Evolutionary conservation across 2,797 vertebrate genomes (phyloP).

Genomic region (Ispidina picta): DNA sequence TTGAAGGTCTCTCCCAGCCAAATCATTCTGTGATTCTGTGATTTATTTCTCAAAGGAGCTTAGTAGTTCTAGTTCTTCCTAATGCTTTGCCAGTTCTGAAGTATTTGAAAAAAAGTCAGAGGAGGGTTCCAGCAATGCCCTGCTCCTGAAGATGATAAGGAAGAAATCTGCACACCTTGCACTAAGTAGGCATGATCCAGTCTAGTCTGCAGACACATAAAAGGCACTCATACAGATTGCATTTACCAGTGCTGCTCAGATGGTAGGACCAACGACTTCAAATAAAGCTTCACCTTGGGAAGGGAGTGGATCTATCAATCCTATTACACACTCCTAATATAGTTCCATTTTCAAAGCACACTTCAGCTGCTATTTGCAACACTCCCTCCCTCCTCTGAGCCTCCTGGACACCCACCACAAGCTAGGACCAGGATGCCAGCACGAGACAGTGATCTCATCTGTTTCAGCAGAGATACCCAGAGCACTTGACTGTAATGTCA

Average conservation of each 20-base stretch:
- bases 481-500: not conserved
- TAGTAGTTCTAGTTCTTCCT: not conserved
- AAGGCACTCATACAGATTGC: rapidly evolving
- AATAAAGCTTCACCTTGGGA: not conserved
- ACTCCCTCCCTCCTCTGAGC: not conserved
- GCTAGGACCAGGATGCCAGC: not conserved
- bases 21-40: no score
- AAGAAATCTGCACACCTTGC: not conserved
- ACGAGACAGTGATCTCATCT: not conserved
- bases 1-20: no score
- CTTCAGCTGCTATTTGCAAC: not conserved
- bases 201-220: not conserved
- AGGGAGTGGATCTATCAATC: not conserved
- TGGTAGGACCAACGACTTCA: not conserved
- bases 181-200: not conserved
- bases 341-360: not conserved
- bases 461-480: not conserved
- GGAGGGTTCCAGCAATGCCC: not conserved
- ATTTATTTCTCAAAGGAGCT: not conserved
- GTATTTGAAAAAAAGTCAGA: not conserved
- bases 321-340: not conserved
- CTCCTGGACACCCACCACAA: not conserved
- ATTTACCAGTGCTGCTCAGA: not conserved
- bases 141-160: not conserved
- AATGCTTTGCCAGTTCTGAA: not conserved